These are phyloP conservation scores for Otus sunia DNA, from an alignment of 2,113 vertebrate species.

Conservation along the genomic window DNA sequence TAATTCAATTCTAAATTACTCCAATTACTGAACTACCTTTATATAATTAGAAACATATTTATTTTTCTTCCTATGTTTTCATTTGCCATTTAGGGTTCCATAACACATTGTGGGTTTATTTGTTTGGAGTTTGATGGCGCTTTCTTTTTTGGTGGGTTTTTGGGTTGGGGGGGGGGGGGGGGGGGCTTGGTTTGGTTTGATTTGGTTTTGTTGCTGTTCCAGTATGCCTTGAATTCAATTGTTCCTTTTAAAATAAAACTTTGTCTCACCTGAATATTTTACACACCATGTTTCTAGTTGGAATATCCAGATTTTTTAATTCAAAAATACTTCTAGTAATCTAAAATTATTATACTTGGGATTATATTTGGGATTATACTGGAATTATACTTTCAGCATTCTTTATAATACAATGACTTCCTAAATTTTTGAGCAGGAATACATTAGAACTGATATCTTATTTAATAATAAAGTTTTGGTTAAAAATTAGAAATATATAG, in stretches of 20 bases:
- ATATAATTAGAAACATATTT: neutral
- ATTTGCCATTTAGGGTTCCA: neutral
- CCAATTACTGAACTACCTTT: neutral
- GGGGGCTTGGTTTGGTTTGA: neutral
- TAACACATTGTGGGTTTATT: neutral
- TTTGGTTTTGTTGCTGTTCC: neutral
- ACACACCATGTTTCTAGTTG: neutral
- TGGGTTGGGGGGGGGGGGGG: neutral
- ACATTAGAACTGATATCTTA: neutral
- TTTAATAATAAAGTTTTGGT: neutral
- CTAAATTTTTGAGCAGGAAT: neutral
- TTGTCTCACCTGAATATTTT: neutral
- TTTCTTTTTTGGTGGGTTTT: neutral
- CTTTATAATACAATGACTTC: neutral
- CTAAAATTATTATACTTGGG: no score
- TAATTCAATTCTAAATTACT: neutral
- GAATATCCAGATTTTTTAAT: neutral
- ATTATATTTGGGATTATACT: no score
- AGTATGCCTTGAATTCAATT: neutral
- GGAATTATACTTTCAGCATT: neutral
- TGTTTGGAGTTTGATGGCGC: neutral
- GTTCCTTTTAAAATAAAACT: neutral
- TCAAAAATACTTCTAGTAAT: neutral
- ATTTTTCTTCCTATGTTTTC: neutral
- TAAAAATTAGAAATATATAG: neutral